phyloP scores from a whole-genome alignment of 2,113 vertebrate genomes.

The Fregata magnificens region DNA sequence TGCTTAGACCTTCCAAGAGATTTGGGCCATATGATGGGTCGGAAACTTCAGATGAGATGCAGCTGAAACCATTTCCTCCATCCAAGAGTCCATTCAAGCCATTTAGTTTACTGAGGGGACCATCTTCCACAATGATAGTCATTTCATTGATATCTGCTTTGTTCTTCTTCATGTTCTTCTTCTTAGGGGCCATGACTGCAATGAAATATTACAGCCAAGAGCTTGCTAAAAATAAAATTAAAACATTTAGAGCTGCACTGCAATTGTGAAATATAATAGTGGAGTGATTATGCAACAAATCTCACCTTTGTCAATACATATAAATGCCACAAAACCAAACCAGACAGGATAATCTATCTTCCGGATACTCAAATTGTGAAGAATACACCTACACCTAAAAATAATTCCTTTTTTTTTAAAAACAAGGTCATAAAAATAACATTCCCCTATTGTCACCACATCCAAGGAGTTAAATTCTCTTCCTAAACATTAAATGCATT shows the following conservation, averaged over 20 bases:
- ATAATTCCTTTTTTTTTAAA: background rate
- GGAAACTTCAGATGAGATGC: conserved; percentile 92
- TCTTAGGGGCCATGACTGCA: conserved; percentile 97
- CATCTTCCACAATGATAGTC: conserved; percentile 91
- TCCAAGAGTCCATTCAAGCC: conserved; percentile 90
- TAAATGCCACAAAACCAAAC: background rate
- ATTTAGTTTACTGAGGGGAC: conserved; percentile 89
- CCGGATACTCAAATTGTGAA: background rate
- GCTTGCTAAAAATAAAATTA: conserved; percentile 66
- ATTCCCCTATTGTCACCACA: background rate
- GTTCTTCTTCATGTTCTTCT: conserved; percentile 93
- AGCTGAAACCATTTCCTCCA: conserved; percentile 92
- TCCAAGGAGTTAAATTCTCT: background rate
- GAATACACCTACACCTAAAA: background rate
- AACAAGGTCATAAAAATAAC: background rate
- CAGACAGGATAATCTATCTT: background rate
- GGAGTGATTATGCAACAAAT: background rate
- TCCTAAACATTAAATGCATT: background rate
- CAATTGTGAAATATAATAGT: conserved; percentile 16
- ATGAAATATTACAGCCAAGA: conserved; percentile 82
- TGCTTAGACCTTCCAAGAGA: conserved; percentile 91
- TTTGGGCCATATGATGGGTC: conserved; percentile 90
- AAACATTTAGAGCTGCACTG: background rate
- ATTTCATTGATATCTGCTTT: conserved; percentile 92
- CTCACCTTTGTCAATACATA: background rate